A percentile compares a stretch with the other conserved stretches of the same genome.
These are phyloP conservation scores for Malthinus flaveolus DNA, from an alignment of 2,888 invertebrate species.

Conservation along the genomic window DNA sequence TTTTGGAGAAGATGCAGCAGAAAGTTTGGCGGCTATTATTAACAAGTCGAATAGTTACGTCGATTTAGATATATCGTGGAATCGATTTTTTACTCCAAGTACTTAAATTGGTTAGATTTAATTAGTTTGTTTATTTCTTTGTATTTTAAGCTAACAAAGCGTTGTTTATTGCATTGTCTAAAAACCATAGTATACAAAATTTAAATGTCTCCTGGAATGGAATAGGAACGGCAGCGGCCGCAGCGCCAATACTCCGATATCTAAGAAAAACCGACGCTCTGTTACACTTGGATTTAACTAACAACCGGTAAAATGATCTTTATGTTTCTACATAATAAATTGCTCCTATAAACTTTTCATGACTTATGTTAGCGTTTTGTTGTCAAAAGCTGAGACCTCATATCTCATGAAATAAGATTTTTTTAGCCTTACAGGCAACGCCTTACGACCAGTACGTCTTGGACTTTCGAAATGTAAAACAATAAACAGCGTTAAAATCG, in stretches of 20 bases:
- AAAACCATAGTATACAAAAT: slow-evolving; percentile 44
- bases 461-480: slow-evolving; percentile 54
- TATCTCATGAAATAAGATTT: slow-evolving; percentile 7
- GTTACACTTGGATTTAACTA: slow-evolving; percentile 49
- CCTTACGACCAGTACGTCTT: slow-evolving; percentile 49
- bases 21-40: slow-evolving; percentile 51
- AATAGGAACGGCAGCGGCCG: slow-evolving; percentile 46
- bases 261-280: slow-evolving; percentile 39
- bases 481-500: slow-evolving; percentile 54
- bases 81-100: slow-evolving; percentile 54
- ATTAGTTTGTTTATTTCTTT: slow-evolving; percentile 4
- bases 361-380: too few species aligned
- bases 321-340: not conserved
- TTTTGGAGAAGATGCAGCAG: slow-evolving; percentile 53
- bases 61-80: slow-evolving; percentile 59
- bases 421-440: slow-evolving; percentile 41
- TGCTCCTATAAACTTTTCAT: too few species aligned
- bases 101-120: not conserved
- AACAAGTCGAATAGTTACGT: slow-evolving; percentile 52
- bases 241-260: slow-evolving; percentile 41
- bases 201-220: slow-evolving; percentile 59
- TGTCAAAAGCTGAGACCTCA: too few species aligned
- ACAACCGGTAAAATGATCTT: slow-evolving; percentile 44
- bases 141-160: slow-evolving; percentile 45
- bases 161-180: slow-evolving; percentile 48